Evolutionary conservation across 2,888 invertebrate genomes (phyloP), one percentile per base, ranked within the genome.

Genomic region (Copidosoma aretas): DNA sequence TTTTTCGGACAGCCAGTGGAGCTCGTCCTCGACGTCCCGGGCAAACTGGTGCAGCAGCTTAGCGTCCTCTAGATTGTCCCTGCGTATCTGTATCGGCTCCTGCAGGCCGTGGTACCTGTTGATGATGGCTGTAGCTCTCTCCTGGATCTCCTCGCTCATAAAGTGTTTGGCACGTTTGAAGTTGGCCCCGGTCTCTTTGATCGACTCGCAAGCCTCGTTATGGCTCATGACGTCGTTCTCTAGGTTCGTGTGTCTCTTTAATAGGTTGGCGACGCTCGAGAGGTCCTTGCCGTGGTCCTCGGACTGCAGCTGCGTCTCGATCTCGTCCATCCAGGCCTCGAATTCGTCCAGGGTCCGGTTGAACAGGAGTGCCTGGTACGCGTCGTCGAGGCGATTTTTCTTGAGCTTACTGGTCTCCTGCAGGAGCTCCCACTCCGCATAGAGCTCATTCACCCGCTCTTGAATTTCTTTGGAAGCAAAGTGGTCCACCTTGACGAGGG

Each of bases 1-100:
- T 75, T 92, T 91, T 76, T 94, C 92, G 5, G 87, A 85, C n/a
- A 98, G 84, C 98, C 98, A 98, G 74, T 92, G 90, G 64, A 95
- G 80, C 83, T 98, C 97, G 80, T 98, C 97, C 70, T 96, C 94
- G 0, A 95, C 93, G 80, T 98, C 98, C 25, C 95, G 87, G 57
- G 93, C 88, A 86, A 97, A 97, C 79, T 96, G 93, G 80, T 97
- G 95, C 73, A 97, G 85, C 57, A 93, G 86, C 3, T 91, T 89
- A 0, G 97, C 94, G 74, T 97, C 97, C 79, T 96, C 94, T 49
- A 99, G 86, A 82, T 97, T 95, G 78, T 98, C 97, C 51, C 94
- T 87, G 0, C 96, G 88, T 72, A 94, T 95, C 81, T 94, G 93
- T 82, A 96, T 91, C 0, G 97, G 97, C 81, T 95, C 96, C 77